Base-by-base conservation (phyloP, 2,888 invertebrate species). In the Exephanes ischioxanthus region DNA sequence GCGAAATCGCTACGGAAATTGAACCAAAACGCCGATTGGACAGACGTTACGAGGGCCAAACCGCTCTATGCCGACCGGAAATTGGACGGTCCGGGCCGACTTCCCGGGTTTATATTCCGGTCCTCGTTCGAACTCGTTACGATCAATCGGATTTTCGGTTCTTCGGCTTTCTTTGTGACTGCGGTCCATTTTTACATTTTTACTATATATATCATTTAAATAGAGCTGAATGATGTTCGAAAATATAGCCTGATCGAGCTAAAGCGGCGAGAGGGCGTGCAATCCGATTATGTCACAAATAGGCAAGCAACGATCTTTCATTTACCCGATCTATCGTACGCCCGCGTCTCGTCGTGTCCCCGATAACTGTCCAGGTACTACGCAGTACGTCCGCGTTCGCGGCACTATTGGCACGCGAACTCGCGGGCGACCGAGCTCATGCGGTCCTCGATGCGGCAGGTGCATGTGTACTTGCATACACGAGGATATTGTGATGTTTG, bases 321-420 rank as follows among this genome's bases (percentile, higher is more conserved):
- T 77, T 77, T 67, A 58, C 45, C 41, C 66, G 75, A 26, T 61
- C 41, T 51, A 37, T 76, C 68, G 53, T 53, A 71, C 58, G 61
- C 76, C 76, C 70, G 51, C 71, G n/a, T 78, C 73, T 68, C 70
- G 33, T 71, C 45, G 48, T 80, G 83, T 83, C 83, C 83, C 73
- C 83, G 61, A 83, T 83, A 83, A 78, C 48, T 67, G 76, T 48
- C 58, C 55, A 71, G 71, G 66, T 76, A 73, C 83, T 83, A 79
- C 83, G 83, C 83, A 83, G 83, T 83, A 83, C 73, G 78, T 83
- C 78, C 83, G 78, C 78, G 78, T 73, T 33, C 72, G 78, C 68
- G 45, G 73, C 72, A 61, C 73, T 73, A 73, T 83, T 79, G 78
- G 83, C 83, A 83, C 77, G 76, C 76, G 76, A 76, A 76, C 33